phyloP scores from a whole-genome alignment of 2,113 vertebrate genomes.

The Lynx canadensis region DNA sequence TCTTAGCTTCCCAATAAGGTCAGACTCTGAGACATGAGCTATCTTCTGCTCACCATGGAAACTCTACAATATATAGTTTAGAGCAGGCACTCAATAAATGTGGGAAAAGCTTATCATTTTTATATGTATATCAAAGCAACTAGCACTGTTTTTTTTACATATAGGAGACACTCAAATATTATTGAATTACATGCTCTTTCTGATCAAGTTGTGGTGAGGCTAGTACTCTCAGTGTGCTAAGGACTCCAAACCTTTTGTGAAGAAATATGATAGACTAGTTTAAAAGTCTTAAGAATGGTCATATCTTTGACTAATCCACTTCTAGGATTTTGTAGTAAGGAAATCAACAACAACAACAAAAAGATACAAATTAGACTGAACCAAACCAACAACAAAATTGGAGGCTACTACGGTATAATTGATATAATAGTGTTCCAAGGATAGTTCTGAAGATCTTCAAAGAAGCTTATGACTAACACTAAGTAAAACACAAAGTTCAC shows the following conservation, averaged over 20 bases:
- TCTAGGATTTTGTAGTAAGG: neutral
- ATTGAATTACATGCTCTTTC: slow-evolving; percentile 21
- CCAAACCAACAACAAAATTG: neutral
- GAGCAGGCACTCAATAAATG: neutral
- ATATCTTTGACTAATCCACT: neutral
- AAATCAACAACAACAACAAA: neutral
- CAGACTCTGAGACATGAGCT: neutral
- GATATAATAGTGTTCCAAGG: neutral
- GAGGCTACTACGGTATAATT: neutral
- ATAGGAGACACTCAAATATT: neutral
- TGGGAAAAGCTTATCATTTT: neutral
- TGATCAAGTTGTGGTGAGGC: neutral
- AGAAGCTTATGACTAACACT: neutral
- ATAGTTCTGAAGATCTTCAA: neutral
- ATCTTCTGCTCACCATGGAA: neutral
- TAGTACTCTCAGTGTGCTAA: neutral
- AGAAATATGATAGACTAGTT: neutral
- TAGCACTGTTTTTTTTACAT: neutral
- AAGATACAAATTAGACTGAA: neutral
- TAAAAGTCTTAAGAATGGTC: neutral
- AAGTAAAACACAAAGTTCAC: neutral
- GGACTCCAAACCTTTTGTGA: neutral
- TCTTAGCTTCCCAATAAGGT: neutral
- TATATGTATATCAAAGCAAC: neutral
- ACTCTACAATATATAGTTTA: neutral